A percentile compares a stretch with the other conserved stretches of the same genome.
phyloP scores from a whole-genome alignment of 1,140 invertebrate species.

The Drosophila paulistorum region DNA sequence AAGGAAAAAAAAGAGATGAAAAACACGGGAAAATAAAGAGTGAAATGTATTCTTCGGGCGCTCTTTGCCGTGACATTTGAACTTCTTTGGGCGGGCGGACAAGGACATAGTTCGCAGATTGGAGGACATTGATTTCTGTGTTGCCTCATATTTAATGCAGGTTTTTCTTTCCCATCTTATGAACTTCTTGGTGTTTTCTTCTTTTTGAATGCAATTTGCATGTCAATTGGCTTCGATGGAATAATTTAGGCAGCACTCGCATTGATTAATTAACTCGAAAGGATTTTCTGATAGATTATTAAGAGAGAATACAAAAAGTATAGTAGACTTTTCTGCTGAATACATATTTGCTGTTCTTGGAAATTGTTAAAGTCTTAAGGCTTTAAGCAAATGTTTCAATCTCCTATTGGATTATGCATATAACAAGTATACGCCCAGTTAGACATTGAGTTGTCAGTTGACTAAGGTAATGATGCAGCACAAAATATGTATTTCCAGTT shows the following conservation, averaged over 20 bases:
- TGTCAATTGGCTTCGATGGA: slow-evolving; percentile 47
- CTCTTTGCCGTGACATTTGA: slow-evolving; percentile 42
- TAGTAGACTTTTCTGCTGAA: not conserved
- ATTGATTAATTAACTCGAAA: slow-evolving; percentile 69
- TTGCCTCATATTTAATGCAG: slow-evolving; percentile 36
- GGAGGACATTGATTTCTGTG: slow-evolving; percentile 33
- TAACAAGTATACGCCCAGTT: slow-evolving; percentile 56
- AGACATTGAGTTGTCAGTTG: slow-evolving; percentile 22
- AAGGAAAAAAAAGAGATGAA: slow-evolving; percentile 1
- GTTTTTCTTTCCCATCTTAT: not conserved
- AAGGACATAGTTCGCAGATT: slow-evolving; percentile 32
- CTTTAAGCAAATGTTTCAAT: not conserved
- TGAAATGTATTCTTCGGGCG: slow-evolving; percentile 19
- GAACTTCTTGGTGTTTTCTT: slow-evolving; percentile 26
- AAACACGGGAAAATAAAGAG: slow-evolving; percentile 9
- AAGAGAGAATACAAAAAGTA: not conserved
- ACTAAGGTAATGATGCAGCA: slow-evolving; percentile 39
- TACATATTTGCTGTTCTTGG: too few species aligned
- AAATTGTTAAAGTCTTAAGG: too few species aligned
- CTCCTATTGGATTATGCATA: slow-evolving; percentile 4
- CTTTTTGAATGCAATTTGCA: slow-evolving; percentile 52
- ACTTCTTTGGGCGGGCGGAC: slow-evolving; percentile 26
- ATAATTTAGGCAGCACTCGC: slow-evolving; percentile 63
- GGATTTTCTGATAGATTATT: not conserved
- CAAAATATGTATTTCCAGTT: slow-evolving; percentile 19